Base-by-base conservation (phyloP, 1,140 invertebrate genomes). In the Lasioglossum baleicum region DNA sequence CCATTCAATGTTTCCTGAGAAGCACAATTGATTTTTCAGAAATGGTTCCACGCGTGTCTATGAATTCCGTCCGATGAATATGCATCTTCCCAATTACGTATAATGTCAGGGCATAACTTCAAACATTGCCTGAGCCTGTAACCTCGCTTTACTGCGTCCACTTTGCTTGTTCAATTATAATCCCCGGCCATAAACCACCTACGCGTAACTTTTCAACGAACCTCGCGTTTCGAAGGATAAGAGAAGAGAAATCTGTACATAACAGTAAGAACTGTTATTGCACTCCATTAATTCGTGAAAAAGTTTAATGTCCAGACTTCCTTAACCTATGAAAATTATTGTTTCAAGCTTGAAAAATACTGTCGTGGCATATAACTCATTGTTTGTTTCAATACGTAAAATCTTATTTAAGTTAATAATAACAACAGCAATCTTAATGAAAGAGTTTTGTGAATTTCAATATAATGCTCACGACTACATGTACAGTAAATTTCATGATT, bases 111-210 rank as follows among this genome's bases (percentile, higher is more conserved):
- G 3, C 26, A 6, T 31, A 35, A 53, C 26, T 17, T 53, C 40
- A 42, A 65, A 42, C 63, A 13, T 42, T 10, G n/a, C 7, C 35
- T 17, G n/a, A 20, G 10, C 15, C 22, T 44, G 60, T 15, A 44
- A 26, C 61, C 8, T 11, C 15, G 2, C 40, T 26, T 61, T 13
- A 26, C 15, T 42, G 22, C 22, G n/a, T 31, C 17, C 26, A 56
- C 42, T 44, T 69, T 69, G 40, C 26, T 13, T 10, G 58, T 42
- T n/a, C 22, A 31, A 73, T 63, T 63, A 73, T 63, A 26, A 42
- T 40, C 22, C 15, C 0, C n/a, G 22, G 15, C 13, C 22, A 26
- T 48, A 48, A 63, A 73, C 61, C 40, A n/a, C 22, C 0, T 13
- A 22, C 22, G 56, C 40, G 15, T 20, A 61, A 11, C 40, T 44